Percentiles rank a stretch among this genome's conserved stretches.
Conservation (phyloP, 2,797 vertebrate genomes). For the Danio choprae region DNA sequence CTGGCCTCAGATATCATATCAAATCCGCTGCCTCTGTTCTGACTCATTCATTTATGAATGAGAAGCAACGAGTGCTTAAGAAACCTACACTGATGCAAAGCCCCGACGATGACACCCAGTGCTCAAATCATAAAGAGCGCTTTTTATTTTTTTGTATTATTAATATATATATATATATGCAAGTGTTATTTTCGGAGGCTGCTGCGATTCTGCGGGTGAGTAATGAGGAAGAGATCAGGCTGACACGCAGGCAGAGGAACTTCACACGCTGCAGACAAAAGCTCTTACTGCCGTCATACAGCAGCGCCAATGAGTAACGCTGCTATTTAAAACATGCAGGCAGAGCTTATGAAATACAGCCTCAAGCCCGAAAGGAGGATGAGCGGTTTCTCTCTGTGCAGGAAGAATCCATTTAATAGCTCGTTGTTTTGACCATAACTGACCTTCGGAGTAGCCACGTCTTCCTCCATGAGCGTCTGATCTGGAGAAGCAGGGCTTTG, state of each 20-base stretch:
- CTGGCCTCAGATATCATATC: background rate
- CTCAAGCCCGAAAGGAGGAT: slow-evolving; percentile 27
- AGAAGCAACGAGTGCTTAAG: slow-evolving; percentile 12
- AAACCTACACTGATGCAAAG: slow-evolving; percentile 33
- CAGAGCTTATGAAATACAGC: slow-evolving; percentile 40
- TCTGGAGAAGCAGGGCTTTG: slow-evolving; percentile 80
- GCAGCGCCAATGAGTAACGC: slow-evolving; percentile 54
- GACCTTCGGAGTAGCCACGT: slow-evolving; percentile 94
- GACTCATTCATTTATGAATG: slow-evolving; percentile 30
- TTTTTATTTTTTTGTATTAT: slow-evolving; percentile 12
- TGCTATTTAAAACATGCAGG: slow-evolving; percentile 55
- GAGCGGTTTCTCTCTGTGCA: slow-evolving; percentile 4
- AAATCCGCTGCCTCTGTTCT: slow-evolving; percentile 13
- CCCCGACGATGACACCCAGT: slow-evolving; percentile 10
- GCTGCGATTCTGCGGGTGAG: slow-evolving; percentile 49
- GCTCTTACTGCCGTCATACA: slow-evolving; percentile 50
- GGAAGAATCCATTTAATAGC: slow-evolving; percentile 14
- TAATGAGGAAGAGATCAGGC: slow-evolving; percentile 59
- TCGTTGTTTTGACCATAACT: slow-evolving; percentile 52
- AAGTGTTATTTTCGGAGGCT: slow-evolving; percentile 59
- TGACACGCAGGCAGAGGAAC: slow-evolving; percentile 46
- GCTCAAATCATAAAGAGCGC: background rate
- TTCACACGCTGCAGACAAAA: slow-evolving; percentile 54
- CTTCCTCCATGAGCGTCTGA: slow-evolving; percentile 90
- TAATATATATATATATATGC: slow-evolving; percentile 43